Base-by-base conservation (phyloP, 2,113 vertebrate species). In the Progne subis region DNA sequence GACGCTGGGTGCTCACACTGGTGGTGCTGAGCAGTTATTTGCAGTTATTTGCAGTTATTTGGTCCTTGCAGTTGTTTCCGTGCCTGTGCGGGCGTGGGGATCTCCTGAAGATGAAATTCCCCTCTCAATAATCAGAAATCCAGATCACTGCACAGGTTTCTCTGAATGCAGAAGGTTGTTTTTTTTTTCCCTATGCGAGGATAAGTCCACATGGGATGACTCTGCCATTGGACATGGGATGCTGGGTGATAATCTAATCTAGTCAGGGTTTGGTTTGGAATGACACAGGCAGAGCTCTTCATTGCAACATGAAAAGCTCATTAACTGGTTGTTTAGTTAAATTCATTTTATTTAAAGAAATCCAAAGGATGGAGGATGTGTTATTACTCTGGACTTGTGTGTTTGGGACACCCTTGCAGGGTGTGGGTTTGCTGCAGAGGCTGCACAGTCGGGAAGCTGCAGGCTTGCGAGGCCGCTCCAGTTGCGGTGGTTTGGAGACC, bases 61-160 rank as follows among this genome's bases (percentile, higher is more conserved):
- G 37, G 37, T 37, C 37, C 37, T 46, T 7, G 76, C 29, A 20
- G 28, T 25, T 25, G 1, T 46, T n/a, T 29, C 24, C 18, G 12
- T 53, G 15, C 59, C n/a, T 61, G 1, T 11, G 1, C 8, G 39
- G 55, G 14, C 1, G 1, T 8, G 41, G 20, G 57, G 1, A 1
- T 43, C 71, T 55, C 8, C 77, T 70, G 37, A 16, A 41, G 50
- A 3, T 34, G 32, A 5, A 8, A 2, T 29, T 80, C 72, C 28
- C 24, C 18, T 41, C 61, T 64, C 0, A 1, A 2, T n/a, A 5
- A 32, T 18, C 52, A 34, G 4, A 44, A 72, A 20, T 32, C 31
- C 59, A 29, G 21, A 5, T 53, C 31, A 2, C 37, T 21, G 2
- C 6, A 1, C 15, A 5, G 50, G 28, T 18, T 65, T 50, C 50